Percentiles rank a stretch among this genome's conserved stretches.
Conservation (phyloP, 2,888 invertebrate genomes). For the Endotricha flammealis region DNA sequence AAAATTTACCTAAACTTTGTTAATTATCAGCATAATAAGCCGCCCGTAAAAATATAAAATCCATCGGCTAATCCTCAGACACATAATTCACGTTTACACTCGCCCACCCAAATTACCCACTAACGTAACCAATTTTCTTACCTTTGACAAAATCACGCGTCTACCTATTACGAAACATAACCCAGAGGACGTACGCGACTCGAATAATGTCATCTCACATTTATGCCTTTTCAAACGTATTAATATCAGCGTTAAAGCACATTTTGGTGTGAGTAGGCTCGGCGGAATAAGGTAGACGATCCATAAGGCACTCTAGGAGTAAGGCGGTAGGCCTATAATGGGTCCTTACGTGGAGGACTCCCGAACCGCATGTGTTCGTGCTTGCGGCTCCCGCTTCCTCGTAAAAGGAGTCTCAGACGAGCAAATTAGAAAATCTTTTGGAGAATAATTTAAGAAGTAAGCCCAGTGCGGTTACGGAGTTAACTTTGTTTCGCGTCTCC, state of each 20-base stretch:
- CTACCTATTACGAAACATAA: constrained; percentile 74
- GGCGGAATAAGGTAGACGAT: constrained; percentile 44
- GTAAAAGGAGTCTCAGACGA: constrained; percentile 52
- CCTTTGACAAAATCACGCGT: constrained; percentile 76
- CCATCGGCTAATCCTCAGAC: constrained; percentile 32
- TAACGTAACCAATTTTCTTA: constrained; percentile 76
- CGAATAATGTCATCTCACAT: constrained; percentile 48
- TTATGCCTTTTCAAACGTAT: constrained; percentile 55
- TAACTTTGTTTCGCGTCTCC: constrained; percentile 51
- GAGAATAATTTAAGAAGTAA: constrained; percentile 72
- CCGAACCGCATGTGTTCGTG: constrained; percentile 47
- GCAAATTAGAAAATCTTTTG: constrained; percentile 77
- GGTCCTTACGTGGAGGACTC: constrained; percentile 37
- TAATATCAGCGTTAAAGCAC: constrained; percentile 50
- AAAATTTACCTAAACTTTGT: constrained; percentile 16
- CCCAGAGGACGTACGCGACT: constrained; percentile 70
- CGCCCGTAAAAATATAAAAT: constrained; percentile 23
- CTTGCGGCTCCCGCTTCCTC: constrained; percentile 41
- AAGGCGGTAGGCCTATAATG: constrained; percentile 55
- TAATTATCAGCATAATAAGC: constrained; percentile 12
- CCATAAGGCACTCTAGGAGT: constrained; percentile 51
- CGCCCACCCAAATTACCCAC: constrained; percentile 60
- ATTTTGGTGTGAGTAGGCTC: constrained; percentile 38
- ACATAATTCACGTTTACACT: constrained; percentile 58
- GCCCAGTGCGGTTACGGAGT: constrained; percentile 42